phyloP scores from a whole-genome alignment of 92 coral and sea anemone genomes.

The Zoanthus sansibaricus region DNA sequence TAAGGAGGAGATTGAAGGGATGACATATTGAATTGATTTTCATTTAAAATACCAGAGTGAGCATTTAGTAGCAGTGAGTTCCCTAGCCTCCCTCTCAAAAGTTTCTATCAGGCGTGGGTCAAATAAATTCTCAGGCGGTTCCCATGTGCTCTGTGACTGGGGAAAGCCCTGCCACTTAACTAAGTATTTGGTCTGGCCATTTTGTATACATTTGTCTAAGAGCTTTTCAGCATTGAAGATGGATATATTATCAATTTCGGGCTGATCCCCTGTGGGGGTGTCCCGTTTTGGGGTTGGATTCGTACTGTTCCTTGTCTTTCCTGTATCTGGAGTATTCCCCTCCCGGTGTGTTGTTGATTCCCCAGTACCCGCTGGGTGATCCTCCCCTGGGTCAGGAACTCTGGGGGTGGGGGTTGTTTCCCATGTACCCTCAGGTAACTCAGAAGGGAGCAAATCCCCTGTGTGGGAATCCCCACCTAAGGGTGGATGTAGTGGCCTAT shows the following conservation, averaged over 20 bases:
- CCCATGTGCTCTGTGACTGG: constrained; percentile 2
- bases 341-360: too few relatives aligned
- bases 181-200: background rate
- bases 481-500: constrained; percentile 38
- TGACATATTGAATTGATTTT: background rate
- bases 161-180: background rate
- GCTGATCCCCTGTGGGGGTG: background rate
- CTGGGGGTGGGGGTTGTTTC: too few relatives aligned
- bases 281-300: too few relatives aligned
- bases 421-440: too few relatives aligned
- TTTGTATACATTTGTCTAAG: background rate
- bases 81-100: background rate
- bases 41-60: background rate
- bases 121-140: background rate
- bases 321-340: too few relatives aligned
- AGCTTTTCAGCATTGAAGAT: background rate
- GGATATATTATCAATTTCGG: background rate
- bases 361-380: too few relatives aligned
- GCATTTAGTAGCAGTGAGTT: background rate
- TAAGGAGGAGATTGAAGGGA: background rate
- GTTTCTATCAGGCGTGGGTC: background rate
- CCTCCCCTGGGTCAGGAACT: too few relatives aligned
- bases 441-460: too few relatives aligned
- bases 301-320: too few relatives aligned
- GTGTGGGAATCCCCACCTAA: too few relatives aligned